phyloP scores from a whole-genome alignment of 2,797 vertebrate genomes.

The Galagoides demidoff region DNA sequence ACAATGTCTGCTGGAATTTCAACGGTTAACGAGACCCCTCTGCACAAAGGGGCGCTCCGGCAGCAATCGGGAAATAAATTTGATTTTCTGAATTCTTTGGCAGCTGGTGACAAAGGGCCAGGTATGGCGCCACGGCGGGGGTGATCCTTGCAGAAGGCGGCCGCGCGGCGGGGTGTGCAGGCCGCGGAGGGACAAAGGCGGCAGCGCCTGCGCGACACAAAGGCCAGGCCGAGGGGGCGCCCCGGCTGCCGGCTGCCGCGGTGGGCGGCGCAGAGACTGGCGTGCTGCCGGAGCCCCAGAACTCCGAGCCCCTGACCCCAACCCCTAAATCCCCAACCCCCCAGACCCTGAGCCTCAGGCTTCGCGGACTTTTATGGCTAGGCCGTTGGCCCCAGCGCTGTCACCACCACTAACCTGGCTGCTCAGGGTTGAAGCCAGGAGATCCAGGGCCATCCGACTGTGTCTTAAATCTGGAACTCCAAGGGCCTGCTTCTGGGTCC shows the following conservation, averaged over 20 bases:
- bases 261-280: not conserved
- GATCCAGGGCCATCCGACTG: not conserved
- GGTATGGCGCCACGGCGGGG: conserved; percentile 80
- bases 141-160: conserved; percentile 78
- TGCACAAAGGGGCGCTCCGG: conserved; percentile 58
- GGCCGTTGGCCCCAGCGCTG: not conserved
- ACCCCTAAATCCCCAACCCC: not conserved
- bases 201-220: not conserved
- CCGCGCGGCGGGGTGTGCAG: conserved; percentile 32
- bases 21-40: conserved; percentile 52
- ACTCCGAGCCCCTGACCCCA: not conserved
- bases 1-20: conserved; percentile 42
- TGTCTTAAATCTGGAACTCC: not conserved
- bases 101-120: conserved; percentile 83
- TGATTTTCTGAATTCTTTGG: conserved; percentile 78
- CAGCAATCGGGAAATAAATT: conserved; percentile 79
- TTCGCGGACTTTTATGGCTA: not conserved
- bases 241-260: fast-evolving
- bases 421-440: not conserved
- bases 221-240: not conserved
- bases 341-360: not conserved
- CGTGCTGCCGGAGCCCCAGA: not conserved
- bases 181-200: conserved; percentile 74
- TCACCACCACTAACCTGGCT: not conserved
- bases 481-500: not conserved